A percentile compares a stretch with the other conserved stretches of the same genome.
These are phyloP conservation scores for Lordiphosa clarofinis DNA, from an alignment of 1,140 invertebrate genomes.

Conservation along the genomic window DNA sequence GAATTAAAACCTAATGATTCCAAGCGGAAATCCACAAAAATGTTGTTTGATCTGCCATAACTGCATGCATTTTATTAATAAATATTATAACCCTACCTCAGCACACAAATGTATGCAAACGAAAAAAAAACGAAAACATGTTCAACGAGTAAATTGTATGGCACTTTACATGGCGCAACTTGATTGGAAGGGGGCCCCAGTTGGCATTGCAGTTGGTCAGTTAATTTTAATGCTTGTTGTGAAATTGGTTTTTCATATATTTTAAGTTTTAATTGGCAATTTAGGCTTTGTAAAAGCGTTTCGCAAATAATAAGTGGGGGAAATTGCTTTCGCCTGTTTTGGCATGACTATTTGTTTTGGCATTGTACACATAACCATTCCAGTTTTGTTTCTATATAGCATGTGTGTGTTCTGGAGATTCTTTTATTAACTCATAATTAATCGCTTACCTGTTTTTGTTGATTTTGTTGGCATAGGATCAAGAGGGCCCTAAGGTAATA, in stretches of 20 bases:
- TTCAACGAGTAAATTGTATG: constrained; percentile 42
- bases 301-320: constrained; percentile 1
- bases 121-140: constrained; percentile 38
- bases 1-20: not conserved
- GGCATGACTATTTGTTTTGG: too few species aligned
- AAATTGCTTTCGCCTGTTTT: too few species aligned
- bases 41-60: constrained; percentile 37
- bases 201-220: constrained; percentile 26
- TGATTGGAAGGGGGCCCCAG: not conserved
- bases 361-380: constrained; percentile 1
- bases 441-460: constrained; percentile 4
- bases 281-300: constrained; percentile 12
- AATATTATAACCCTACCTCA: constrained; percentile 5
- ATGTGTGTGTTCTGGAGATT: constrained; percentile 4
- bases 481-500: constrained; percentile 68
- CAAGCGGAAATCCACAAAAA: constrained; percentile 3
- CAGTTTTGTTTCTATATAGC: constrained; percentile 13
- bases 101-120: constrained; percentile 6
- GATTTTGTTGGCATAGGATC: constrained; percentile 43
- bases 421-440: not conserved
- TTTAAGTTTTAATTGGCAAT: constrained; percentile 54
- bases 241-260: constrained; percentile 49
- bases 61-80: constrained; percentile 26
- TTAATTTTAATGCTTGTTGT: constrained; percentile 57
- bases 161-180: constrained; percentile 20